Conservation (phyloP, 2,888 invertebrate species). For the Gari tellinella region DNA sequence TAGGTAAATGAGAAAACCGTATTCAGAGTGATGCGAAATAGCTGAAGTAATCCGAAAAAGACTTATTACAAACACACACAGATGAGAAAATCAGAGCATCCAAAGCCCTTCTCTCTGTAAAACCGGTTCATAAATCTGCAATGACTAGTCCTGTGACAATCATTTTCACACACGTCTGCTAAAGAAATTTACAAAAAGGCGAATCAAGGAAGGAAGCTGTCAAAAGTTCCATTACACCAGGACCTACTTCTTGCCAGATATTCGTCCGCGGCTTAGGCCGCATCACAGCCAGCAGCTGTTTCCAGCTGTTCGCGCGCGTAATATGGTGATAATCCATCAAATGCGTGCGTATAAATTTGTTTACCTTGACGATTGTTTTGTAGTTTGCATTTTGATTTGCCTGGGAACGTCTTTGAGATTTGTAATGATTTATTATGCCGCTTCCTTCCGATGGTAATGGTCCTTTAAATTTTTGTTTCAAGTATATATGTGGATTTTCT, state of each 20-base stretch:
- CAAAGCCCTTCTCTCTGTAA: slow-evolving; percentile 12
- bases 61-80: slow-evolving; percentile 21
- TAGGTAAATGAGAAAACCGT: slow-evolving; percentile 35
- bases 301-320: slow-evolving; percentile 53
- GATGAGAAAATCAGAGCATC: slow-evolving; percentile 60
- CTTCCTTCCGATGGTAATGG: slow-evolving; percentile 7
- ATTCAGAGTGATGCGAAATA: slow-evolving; percentile 10
- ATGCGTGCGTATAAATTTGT: slow-evolving; percentile 33
- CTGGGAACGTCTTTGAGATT: slow-evolving; percentile 46
- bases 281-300: slow-evolving; percentile 51
- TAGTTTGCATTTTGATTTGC: slow-evolving; percentile 40
- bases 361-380: slow-evolving; percentile 42
- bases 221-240: slow-evolving; percentile 49
- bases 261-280: slow-evolving; percentile 53
- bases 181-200: slow-evolving; percentile 56
- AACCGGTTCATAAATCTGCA: slow-evolving; percentile 57
- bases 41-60: slow-evolving; percentile 48
- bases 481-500: too few relatives aligned
- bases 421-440: slow-evolving; percentile 4
- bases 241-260: slow-evolving; percentile 53
- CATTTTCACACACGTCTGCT: slow-evolving; percentile 57
- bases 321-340: slow-evolving; percentile 41
- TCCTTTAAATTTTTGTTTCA: slow-evolving; percentile 2
- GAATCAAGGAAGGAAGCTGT: slow-evolving; percentile 49
- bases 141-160: slow-evolving; percentile 50